Base-by-base conservation (phyloP, 2,113 vertebrate species). In the Lophura nycthemera region DNA sequence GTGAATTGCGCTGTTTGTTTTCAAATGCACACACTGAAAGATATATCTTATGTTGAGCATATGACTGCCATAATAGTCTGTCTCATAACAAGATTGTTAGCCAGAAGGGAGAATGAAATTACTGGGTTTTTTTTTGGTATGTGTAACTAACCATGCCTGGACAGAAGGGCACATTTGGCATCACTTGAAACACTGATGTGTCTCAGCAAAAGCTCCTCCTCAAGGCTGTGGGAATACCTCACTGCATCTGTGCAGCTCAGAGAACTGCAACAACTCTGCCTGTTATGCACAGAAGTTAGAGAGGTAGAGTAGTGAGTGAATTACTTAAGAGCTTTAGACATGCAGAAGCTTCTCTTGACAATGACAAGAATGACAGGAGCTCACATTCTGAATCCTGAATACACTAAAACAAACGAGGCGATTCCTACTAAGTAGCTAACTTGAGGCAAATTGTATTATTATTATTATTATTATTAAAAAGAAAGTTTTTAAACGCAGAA, bases 21-120 rank as follows among this genome's bases (percentile, higher is more conserved):
- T 88, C n/a, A 93, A 86, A 89, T 29, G 88, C 87, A 88, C 57
- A 32, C 54, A 6, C 16, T 14, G 61, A 74, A 83, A 89, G 42
- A 18, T 8, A 2, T n/a, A 74, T 78, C 54, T 90, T 95, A 65
- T 86, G 76, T 86, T 88, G 16, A 94, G 70, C 86, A 94, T 94
- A 94, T 56, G 86, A 95, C 69, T 94, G 60, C 43, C 40, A 27
- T 90, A 92, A 95, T 67, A 88, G 92, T 94, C 88, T 93, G 57
- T 66, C 90, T 90, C 73, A 32, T 94, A 92, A 90, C 80, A 75
- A 95, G 86, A 69, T 48, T 91, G 88, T 59, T 92, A 95, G 95
- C 90, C 90, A 95, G 91, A 94, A 95, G 85, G 93, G 85, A 95
- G 50, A 94, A 73, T 0, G 9, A 83, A 95, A 94, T 59, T 42